phyloP scores from a whole-genome alignment of 2,113 vertebrate species.

The Notarius quadriscutis region DNA sequence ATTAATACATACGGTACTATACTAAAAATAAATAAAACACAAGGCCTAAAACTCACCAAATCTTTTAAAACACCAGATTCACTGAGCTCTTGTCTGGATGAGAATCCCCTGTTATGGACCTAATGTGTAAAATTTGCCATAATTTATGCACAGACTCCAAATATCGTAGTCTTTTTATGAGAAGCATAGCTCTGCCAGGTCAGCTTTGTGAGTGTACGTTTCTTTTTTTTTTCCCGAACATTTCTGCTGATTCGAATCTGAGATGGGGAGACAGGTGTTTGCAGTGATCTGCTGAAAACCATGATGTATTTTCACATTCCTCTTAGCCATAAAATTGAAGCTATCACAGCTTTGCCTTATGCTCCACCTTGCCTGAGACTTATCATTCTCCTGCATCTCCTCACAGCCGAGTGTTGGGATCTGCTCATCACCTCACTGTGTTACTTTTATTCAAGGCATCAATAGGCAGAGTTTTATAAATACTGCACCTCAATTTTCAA shows the following conservation, averaged over 20 bases:
- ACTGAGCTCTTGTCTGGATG: slow-evolving; percentile 60
- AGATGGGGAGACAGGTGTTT: slow-evolving; percentile 57
- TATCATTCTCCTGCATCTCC: slow-evolving; percentile 64
- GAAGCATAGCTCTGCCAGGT: slow-evolving; percentile 10
- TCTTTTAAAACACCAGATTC: slow-evolving; percentile 59
- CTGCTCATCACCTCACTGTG: neutral
- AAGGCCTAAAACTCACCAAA: neutral
- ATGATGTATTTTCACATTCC: slow-evolving; percentile 70
- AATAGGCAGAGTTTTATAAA: neutral
- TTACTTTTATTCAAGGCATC: neutral
- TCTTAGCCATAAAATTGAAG: slow-evolving; percentile 73
- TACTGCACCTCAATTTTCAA: neutral
- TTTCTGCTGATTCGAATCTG: slow-evolving; percentile 56
- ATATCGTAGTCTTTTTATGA: slow-evolving; percentile 35
- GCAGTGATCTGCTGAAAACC: slow-evolving; percentile 60
- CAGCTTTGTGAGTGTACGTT: neutral
- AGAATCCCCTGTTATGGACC: slow-evolving; percentile 58
- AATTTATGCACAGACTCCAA: slow-evolving; percentile 56
- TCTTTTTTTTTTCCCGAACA: neutral
- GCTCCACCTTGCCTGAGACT: slow-evolving; percentile 60
- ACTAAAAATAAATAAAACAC: neutral
- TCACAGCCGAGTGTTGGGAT: slow-evolving; percentile 2
- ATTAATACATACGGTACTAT: neutral
- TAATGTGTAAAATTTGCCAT: slow-evolving; percentile 60
- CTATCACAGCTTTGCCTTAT: slow-evolving; percentile 58